Percentiles rank a stretch among this genome's conserved stretches.
These are phyloP conservation scores for Pilophorus perplexus DNA, from an alignment of 2,888 invertebrate species.

Conservation along the genomic window DNA sequence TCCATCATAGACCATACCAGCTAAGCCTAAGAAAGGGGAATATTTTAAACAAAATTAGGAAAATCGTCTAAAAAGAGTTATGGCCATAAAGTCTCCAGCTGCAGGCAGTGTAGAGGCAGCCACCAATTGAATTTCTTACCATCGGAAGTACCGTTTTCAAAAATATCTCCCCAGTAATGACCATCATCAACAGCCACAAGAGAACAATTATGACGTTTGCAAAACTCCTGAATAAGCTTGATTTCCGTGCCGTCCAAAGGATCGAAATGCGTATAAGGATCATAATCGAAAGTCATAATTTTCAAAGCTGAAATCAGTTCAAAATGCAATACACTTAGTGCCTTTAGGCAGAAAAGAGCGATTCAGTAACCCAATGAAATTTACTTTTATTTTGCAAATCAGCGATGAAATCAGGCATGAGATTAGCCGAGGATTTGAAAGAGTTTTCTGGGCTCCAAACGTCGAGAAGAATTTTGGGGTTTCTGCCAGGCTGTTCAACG, in stretches of 20 bases:
- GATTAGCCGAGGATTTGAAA: constrained; percentile 48
- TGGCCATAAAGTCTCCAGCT: background rate
- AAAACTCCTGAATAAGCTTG: constrained; percentile 52
- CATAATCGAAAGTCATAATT: constrained; percentile 61
- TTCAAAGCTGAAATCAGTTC: constrained; percentile 52
- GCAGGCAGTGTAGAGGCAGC: background rate
- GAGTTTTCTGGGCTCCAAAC: constrained; percentile 40
- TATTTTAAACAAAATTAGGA: background rate
- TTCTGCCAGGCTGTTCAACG: constrained; percentile 7
- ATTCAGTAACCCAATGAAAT: background rate
- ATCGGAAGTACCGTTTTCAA: constrained; percentile 41
- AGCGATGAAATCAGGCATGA: constrained; percentile 57
- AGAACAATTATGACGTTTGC: constrained; percentile 55
- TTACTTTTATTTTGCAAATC: constrained; percentile 55
- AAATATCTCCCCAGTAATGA: constrained; percentile 53
- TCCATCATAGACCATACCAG: constrained; percentile 42
- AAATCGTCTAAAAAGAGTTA: background rate
- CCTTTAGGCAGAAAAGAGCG: too few species aligned
- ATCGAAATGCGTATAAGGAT: constrained; percentile 58
- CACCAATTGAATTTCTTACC: constrained; percentile 14
- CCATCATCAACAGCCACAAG: constrained; percentile 56
- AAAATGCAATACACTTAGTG: too few species aligned
- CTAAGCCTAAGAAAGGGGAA: constrained; percentile 22
- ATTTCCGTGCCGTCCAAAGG: constrained; percentile 58
- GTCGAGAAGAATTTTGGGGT: constrained; percentile 40